Conservation (phyloP, 2,888 invertebrate genomes). For the Phaedon cochleariae region DNA sequence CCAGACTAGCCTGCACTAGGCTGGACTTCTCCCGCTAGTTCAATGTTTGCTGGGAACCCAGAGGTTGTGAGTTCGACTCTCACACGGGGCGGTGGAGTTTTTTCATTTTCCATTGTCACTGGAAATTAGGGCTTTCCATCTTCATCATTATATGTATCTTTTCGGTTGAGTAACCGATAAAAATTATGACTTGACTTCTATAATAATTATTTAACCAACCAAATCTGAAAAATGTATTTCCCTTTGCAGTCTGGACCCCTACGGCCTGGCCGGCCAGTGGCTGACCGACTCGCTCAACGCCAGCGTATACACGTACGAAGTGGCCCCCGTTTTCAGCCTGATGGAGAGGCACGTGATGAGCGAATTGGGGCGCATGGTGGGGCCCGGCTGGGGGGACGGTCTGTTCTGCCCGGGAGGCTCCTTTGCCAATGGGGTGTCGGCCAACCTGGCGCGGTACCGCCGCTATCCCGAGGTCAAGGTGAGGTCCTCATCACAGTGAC, state of each 20-base stretch:
- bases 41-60: no score
- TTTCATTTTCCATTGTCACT: no score
- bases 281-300: constrained; percentile 64
- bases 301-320: constrained; percentile 68
- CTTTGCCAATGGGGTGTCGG: constrained; percentile 66
- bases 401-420: constrained; percentile 69
- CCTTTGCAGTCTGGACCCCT: constrained; percentile 62
- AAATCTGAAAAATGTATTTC: constrained; percentile 3
- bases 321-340: constrained; percentile 66
- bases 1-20: no score
- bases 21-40: no score
- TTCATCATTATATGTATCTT: no score
- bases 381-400: constrained; percentile 62
- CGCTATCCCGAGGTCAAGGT: constrained; percentile 63
- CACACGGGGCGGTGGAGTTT: no score
- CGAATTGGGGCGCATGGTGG: constrained; percentile 64
- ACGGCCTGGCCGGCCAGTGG: constrained; percentile 66
- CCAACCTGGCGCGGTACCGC: constrained; percentile 65
- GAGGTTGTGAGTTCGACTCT: no score
- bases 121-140: no score
- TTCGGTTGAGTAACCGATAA: no score
- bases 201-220: no score
- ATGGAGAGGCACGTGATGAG: constrained; percentile 64
- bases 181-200: no score
- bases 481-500: constrained; percentile 9